Percentiles rank a stretch among this genome's conserved stretches.
These are phyloP conservation scores for Austrofundulus limnaeus DNA, from an alignment of 2,113 vertebrate species.

Conservation along the genomic window DNA sequence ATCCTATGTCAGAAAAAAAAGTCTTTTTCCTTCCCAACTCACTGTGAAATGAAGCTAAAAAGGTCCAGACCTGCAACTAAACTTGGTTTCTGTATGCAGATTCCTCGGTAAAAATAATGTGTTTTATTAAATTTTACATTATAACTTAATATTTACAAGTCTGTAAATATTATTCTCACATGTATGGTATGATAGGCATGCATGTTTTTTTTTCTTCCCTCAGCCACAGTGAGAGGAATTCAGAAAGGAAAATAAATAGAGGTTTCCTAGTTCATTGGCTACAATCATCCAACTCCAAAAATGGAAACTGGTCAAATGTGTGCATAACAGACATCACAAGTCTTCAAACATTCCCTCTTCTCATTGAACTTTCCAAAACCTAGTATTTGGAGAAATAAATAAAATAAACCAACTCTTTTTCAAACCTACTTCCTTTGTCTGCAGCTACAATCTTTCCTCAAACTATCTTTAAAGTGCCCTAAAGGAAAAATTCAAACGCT, in stretches of 20 bases:
- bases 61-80: constrained; percentile 14
- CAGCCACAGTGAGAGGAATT: constrained; percentile 14
- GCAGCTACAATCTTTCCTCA: too few species aligned
- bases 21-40: neutral
- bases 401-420: too few species aligned
- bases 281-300: constrained; percentile 50
- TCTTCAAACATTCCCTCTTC: constrained; percentile 31
- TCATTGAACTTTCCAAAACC: constrained; percentile 47
- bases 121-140: neutral
- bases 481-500: too few species aligned
- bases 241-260: constrained; percentile 55
- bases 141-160: constrained; percentile 1
- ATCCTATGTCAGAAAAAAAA: constrained; percentile 51
- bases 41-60: constrained; percentile 31
- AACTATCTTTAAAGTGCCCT: too few species aligned
- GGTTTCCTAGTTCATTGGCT: constrained; percentile 64
- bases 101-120: constrained; percentile 17
- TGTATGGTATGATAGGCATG: neutral
- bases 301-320: constrained; percentile 58
- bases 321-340: constrained; percentile 45
- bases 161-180: constrained; percentile 1
- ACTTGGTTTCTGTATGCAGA: constrained; percentile 38
- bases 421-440: too few species aligned
- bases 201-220: neutral
- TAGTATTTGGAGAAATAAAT: constrained; percentile 20